Evolutionary conservation across 2,113 vertebrate genomes (phyloP).

Genomic region (Rhinogobius similis): DNA sequence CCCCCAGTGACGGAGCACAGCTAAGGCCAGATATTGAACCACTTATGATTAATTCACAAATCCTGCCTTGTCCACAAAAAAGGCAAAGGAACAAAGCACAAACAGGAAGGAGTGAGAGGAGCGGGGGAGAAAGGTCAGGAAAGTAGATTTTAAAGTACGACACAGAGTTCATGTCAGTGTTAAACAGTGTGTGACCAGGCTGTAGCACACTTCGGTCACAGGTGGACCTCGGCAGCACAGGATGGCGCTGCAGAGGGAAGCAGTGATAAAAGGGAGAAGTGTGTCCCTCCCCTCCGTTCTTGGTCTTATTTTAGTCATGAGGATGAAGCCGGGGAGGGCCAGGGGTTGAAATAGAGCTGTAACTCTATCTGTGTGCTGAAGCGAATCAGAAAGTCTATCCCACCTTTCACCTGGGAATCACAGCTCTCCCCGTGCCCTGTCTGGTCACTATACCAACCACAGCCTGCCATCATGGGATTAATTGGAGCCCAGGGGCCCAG

Average conservation of each 20-base stretch:
- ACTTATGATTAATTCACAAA: conserved; percentile 80
- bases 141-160: conserved; percentile 59
- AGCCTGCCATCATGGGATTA: conserved; percentile 73
- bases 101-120: conserved; percentile 45
- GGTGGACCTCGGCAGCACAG: conserved; percentile 31
- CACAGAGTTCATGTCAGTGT: conserved; percentile 44
- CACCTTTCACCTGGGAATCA: conserved; percentile 84
- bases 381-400: conserved; percentile 81
- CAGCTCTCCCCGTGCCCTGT: conserved; percentile 67
- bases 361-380: conserved; percentile 79
- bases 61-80: conserved; percentile 74
- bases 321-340: conserved; percentile 56
- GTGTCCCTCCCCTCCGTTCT: conserved; percentile 48
- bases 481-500: conserved; percentile 76
- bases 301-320: conserved; percentile 65
- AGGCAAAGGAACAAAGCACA: conserved; percentile 62
- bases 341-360: conserved; percentile 76
- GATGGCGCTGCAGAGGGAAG: conserved; percentile 30
- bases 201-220: conserved; percentile 59
- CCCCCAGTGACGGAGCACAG: conserved; percentile 65
- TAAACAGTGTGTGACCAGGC: conserved; percentile 61
- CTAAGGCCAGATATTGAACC: conserved; percentile 76
- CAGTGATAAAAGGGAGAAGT: conserved; percentile 46
- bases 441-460: conserved; percentile 74
- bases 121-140: conserved; percentile 58